phyloP scores from a whole-genome alignment of 2,797 vertebrate genomes.

The Protosalanx chinensis region DNA sequence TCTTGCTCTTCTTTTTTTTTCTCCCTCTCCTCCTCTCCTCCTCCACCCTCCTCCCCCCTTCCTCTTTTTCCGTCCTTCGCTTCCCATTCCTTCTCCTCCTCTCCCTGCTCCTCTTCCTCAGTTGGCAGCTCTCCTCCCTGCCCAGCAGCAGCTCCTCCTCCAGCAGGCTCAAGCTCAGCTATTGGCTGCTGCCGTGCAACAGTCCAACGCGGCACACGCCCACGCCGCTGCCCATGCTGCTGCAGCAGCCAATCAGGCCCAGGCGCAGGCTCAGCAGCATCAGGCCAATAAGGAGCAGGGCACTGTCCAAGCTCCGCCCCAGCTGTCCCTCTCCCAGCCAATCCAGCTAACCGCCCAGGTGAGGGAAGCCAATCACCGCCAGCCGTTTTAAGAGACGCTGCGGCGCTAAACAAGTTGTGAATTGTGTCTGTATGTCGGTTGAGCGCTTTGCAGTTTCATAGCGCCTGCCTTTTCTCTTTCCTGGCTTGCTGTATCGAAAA shows the following conservation, averaged over 20 bases:
- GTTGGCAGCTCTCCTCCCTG: constrained; percentile 86
- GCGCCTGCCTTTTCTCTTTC: too few species aligned
- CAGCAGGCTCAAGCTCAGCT: constrained; percentile 87
- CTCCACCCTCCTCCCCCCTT: not conserved
- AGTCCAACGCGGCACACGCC: constrained; percentile 78
- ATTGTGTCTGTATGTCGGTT: too few species aligned
- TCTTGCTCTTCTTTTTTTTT: not conserved
- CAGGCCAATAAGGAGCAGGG: constrained; percentile 60
- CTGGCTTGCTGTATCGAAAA: not conserved
- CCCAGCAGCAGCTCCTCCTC: constrained; percentile 87
- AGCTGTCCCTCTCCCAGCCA: constrained; percentile 84
- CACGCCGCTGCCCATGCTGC: constrained; percentile 70
- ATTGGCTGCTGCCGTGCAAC: constrained; percentile 81
- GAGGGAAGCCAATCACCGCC: constrained; percentile 23
- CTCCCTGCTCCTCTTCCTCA: constrained; percentile 39
- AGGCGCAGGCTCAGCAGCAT: constrained; percentile 64
- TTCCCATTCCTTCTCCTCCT: not conserved
- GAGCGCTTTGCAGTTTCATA: too few species aligned
- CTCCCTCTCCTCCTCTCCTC: not conserved
- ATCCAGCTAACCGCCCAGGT: constrained; percentile 94
- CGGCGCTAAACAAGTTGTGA: not conserved
- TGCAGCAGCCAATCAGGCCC: constrained; percentile 50
- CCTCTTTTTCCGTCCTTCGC: not conserved
- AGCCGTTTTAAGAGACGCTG: not conserved
- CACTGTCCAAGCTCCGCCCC: constrained; percentile 58